These are phyloP conservation scores for Carpatolechia fugitivella DNA, from an alignment of 2,888 invertebrate genomes.

Conservation along the genomic window DNA sequence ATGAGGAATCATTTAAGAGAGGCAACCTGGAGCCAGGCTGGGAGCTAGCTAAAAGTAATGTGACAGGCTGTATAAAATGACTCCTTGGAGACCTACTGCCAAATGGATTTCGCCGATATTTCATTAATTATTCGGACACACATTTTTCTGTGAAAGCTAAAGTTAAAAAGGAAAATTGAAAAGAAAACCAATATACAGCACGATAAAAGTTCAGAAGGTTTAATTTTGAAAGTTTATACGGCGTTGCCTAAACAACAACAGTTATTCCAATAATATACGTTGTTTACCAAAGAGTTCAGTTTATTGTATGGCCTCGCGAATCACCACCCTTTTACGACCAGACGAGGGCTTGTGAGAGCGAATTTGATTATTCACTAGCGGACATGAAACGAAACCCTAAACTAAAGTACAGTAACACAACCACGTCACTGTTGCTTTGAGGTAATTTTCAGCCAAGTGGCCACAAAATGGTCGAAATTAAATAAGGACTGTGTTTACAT, in stretches of 20 bases:
- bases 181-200: too few relatives aligned
- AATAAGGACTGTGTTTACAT: too few relatives aligned
- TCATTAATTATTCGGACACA: not conserved
- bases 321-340: conserved; percentile 17
- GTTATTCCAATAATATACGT: not conserved
- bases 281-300: not conserved
- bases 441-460: too few relatives aligned
- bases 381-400: not conserved
- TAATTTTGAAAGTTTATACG: too few relatives aligned
- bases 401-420: conserved; percentile 6
- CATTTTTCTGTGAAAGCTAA: not conserved
- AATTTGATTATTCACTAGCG: conserved; percentile 42
- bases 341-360: conserved; percentile 27
- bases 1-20: conserved; percentile 14
- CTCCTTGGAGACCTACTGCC: not conserved
- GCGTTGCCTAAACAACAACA: not conserved
- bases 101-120: conserved; percentile 1
- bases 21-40: conserved; percentile 10
- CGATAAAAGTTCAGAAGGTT: too few relatives aligned
- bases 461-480: too few relatives aligned
- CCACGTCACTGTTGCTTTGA: not conserved
- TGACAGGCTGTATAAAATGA: conserved; percentile 4
- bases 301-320: not conserved
- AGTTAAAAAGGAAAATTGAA: too few relatives aligned
- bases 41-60: conserved; percentile 18